Evolutionary conservation across 2,113 vertebrate genomes (phyloP), one percentile per base, ranked within the genome.

Genomic region (Salvelinus fontinalis): DNA sequence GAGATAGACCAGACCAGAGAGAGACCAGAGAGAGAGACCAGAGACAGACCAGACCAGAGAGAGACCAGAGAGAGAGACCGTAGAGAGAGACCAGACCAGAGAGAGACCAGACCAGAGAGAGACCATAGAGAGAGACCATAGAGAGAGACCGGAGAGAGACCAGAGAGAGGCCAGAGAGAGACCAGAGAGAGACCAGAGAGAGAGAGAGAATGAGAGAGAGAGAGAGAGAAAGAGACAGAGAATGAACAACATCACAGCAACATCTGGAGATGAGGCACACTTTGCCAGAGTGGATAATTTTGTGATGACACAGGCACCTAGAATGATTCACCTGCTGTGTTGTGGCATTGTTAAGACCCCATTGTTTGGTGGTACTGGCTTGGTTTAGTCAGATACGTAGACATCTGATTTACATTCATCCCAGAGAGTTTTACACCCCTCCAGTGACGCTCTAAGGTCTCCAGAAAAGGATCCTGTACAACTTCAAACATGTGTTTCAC

Each of bases 401-500:
- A 60, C 7, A 75, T 67, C 67, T 82, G 85, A 83, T 87, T 87
- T 84, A 89, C 84, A 79, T 87, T 82, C 75, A 54, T 76, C 81
- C 83, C 77, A 1, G 77, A 44, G 83, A 80, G 76, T 79, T 87
- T 88, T 89, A 89, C 84, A 74, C 81, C 86, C 78, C 18, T 24
- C 22, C 83, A 81, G 70, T 85, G 76, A 85, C 84, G 77, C 86
- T 54, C 83, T 81, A 87, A 73, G 71, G 73, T 85, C 80, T 87
- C 82, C 86, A 83, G 69, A 81, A 81, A 83, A 80, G 71, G 81
- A 65, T 71, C 44, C 44, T 22, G 20, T 69, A 70, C 48, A 67
- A 76, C 71, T 88, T 59, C 29, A 79, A 85, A 82, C 89, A 89
- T 89, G 85, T 91, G 85, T 83, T 90, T 89, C 76, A 79, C 66